Conservation (phyloP, 2,113 vertebrate species). For the Erythrocercus mccallii region DNA sequence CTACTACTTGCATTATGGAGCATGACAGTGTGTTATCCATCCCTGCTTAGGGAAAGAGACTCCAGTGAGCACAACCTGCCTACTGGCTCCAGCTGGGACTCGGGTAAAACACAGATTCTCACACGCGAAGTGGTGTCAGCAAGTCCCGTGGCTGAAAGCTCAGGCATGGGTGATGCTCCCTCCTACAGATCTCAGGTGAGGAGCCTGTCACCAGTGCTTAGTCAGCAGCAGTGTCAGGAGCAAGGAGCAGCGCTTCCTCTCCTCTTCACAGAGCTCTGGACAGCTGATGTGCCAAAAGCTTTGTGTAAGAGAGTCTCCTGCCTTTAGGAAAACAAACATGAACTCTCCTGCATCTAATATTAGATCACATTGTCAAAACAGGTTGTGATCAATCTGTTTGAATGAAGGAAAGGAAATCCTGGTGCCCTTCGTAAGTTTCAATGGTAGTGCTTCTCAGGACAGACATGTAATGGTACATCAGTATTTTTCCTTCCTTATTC, state of each 20-base stretch:
- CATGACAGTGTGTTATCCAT: not conserved
- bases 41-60: not conserved
- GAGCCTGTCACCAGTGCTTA: fast-evolving
- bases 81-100: not conserved
- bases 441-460: not conserved
- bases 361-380: not conserved
- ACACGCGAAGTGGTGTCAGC: not conserved
- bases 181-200: not conserved
- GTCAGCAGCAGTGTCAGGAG: not conserved
- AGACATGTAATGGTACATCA: not conserved
- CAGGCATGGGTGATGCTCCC: fast-evolving
- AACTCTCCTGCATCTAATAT: not conserved
- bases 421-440: not conserved
- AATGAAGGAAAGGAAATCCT: not conserved
- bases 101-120: not conserved
- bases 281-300: not conserved
- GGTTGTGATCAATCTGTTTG: not conserved
- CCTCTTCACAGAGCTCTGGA: not conserved
- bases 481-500: not conserved
- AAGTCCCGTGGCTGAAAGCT: not conserved
- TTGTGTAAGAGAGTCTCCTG: not conserved
- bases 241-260: not conserved
- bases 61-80: not conserved
- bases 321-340: not conserved
- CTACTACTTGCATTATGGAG: not conserved